Evolutionary conservation across 2,797 vertebrate genomes (phyloP), one percentile per base, ranked within the genome.

Genomic region (Octomys mimax): DNA sequence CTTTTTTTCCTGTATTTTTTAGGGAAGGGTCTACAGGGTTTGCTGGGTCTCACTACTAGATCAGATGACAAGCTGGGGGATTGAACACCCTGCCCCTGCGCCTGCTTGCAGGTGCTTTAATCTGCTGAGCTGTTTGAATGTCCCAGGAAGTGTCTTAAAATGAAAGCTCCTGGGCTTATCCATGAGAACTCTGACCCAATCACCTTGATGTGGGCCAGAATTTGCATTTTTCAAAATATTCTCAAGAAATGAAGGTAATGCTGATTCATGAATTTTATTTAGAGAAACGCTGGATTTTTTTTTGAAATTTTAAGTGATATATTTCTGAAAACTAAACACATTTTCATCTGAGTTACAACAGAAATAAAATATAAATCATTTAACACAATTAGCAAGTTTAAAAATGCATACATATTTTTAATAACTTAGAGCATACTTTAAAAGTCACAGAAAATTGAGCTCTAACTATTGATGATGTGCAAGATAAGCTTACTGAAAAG

Each of bases 281-380:
- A 71, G 26, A 61, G 39, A 70, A 78, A 75, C 10, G 39, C 19
- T 61, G 24, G 13, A 49, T 24, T 46, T 31, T 33, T 78, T 61
- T 42, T 42, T 84, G 19, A 75, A 95, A 80, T 10, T 36, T 82
- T 87, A 62, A 91, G 84, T 87, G 52, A 54, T 36, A 73, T 73
- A 62, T 46, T 26, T 70, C 92, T 93, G 71, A 81, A 92, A 66
- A 57, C 8, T 89, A 81, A 84, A 73, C 31, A 66, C 6, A 59
- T 28, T 94, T 83, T 49, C 90, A 21, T 75, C 28, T 87, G 75
- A 97, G 87, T 59, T 33, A 71, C 18, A 96, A 59, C 16, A 70
- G 9, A 95, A 85, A 33, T 42, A 33, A 92, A 62, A 94, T 39
- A 91, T 13, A 49, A 3, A n/a, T 16, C 82, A 89, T 86, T 88